These are phyloP conservation scores for Eupristina koningsbergeri DNA, from an alignment of 1,140 invertebrate genomes.

Conservation along the genomic window DNA sequence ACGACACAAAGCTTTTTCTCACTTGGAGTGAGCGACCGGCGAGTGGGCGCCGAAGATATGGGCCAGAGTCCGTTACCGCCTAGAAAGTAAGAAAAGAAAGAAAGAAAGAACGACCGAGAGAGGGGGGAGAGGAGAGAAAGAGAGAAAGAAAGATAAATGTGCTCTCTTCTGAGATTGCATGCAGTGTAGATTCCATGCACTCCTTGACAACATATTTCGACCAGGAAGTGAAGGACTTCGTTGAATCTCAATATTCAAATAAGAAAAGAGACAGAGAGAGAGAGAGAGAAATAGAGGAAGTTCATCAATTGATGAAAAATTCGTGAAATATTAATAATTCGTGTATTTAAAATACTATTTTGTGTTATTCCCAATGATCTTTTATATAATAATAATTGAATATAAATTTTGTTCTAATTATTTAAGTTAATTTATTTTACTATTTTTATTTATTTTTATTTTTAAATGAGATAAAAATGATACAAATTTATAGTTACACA, in stretches of 20 bases:
- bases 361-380: background rate
- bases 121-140: background rate
- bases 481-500: no score
- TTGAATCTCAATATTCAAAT: background rate
- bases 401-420: background rate
- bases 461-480: no score
- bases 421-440: no score
- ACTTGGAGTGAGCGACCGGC: constrained; percentile 14
- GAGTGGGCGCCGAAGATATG: constrained; percentile 65
- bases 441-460: background rate
- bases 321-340: constrained; percentile 10
- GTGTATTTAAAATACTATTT: background rate
- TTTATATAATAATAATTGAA: background rate
- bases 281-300: background rate
- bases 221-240: constrained; percentile 42
- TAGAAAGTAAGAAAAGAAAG: background rate
- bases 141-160: constrained; percentile 11
- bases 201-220: constrained; percentile 34
- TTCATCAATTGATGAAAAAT: background rate
- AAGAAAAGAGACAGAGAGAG: constrained; percentile 26
- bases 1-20: constrained; percentile 59
- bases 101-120: background rate
- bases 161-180: constrained; percentile 48
- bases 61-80: constrained; percentile 53
- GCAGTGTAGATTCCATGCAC: constrained; percentile 32